Evolutionary conservation across 2,888 invertebrate species (phyloP).

Genomic region (Julus scanicus): DNA sequence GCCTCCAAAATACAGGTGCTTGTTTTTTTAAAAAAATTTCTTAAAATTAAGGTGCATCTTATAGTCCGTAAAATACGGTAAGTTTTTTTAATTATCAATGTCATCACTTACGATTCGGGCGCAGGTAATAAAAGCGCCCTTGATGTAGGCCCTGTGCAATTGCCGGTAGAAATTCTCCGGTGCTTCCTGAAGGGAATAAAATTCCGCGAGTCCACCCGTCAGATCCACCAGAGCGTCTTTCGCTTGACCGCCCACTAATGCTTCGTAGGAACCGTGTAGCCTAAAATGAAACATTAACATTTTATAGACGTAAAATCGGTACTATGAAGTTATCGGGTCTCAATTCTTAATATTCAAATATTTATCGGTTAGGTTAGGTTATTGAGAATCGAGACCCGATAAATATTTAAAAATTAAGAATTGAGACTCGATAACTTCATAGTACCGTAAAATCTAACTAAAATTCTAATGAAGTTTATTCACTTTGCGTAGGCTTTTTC

Average conservation of each 20-base stretch:
- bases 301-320: too few species aligned
- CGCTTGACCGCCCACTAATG: slow-evolving; percentile 87
- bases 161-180: slow-evolving; percentile 64
- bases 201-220: slow-evolving; percentile 89
- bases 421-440: too few species aligned
- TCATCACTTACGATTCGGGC: slow-evolving; percentile 62
- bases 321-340: too few species aligned
- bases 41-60: too few species aligned
- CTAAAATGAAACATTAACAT: slow-evolving; percentile 67
- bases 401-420: too few species aligned
- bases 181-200: slow-evolving; percentile 67
- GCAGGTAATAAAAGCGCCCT: slow-evolving; percentile 63
- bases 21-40: too few species aligned
- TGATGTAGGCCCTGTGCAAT: slow-evolving; percentile 64
- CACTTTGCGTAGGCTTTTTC: slow-evolving; percentile 95
- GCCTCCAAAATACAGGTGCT: neutral
- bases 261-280: slow-evolving; percentile 92
- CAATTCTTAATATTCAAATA: too few species aligned
- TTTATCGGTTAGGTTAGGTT: too few species aligned
- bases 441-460: too few species aligned
- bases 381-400: too few species aligned
- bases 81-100: neutral
- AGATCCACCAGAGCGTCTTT: slow-evolving; percentile 72
- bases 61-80: too few species aligned
- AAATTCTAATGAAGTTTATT: slow-evolving; percentile 63